Percentiles rank a stretch among this genome's conserved stretches.
phyloP scores from a whole-genome alignment of 1,140 invertebrate species.

The Drosophila rufa region DNA sequence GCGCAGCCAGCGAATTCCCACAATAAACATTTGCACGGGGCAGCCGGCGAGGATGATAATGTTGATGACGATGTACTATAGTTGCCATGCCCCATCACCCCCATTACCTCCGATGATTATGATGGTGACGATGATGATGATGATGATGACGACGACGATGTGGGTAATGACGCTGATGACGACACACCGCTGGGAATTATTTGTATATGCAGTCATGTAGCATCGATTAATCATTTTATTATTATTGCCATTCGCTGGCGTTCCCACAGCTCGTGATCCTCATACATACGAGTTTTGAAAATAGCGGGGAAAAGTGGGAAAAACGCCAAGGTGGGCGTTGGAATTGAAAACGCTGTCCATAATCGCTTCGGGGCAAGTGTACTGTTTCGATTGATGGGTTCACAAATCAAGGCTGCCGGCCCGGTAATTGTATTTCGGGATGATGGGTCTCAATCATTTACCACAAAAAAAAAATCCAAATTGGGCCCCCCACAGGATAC shows the following conservation, averaged over 20 bases:
- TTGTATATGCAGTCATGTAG: slow-evolving; percentile 83
- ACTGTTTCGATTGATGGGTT: slow-evolving; percentile 16
- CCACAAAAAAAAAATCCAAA: not conserved
- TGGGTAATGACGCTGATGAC: slow-evolving; percentile 73
- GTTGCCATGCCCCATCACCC: slow-evolving; percentile 17
- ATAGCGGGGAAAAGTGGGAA: slow-evolving; percentile 15
- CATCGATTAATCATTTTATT: slow-evolving; percentile 84
- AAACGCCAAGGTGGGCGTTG: not conserved
- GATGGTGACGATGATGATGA: slow-evolving; percentile 25
- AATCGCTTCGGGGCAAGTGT: slow-evolving; percentile 21
- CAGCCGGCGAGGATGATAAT: slow-evolving; percentile 57
- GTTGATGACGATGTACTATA: slow-evolving; percentile 54
- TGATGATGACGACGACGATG: slow-evolving; percentile 41
- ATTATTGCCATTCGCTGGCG: slow-evolving; percentile 74
- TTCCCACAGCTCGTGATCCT: slow-evolving; percentile 78
- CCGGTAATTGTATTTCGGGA: not conserved
- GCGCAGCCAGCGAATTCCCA: slow-evolving; percentile 72
- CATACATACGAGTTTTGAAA: slow-evolving; percentile 60
- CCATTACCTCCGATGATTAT: no score
- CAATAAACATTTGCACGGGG: slow-evolving; percentile 80
- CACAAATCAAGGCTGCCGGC: slow-evolving; percentile 12
- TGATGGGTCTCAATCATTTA: slow-evolving; percentile 4
- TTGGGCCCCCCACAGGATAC: not conserved
- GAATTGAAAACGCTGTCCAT: slow-evolving; percentile 32
- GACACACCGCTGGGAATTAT: slow-evolving; percentile 79